Base-by-base conservation (phyloP, 53 echinoderm and acorn worm genomes). In the Stichopus horrens region DNA sequence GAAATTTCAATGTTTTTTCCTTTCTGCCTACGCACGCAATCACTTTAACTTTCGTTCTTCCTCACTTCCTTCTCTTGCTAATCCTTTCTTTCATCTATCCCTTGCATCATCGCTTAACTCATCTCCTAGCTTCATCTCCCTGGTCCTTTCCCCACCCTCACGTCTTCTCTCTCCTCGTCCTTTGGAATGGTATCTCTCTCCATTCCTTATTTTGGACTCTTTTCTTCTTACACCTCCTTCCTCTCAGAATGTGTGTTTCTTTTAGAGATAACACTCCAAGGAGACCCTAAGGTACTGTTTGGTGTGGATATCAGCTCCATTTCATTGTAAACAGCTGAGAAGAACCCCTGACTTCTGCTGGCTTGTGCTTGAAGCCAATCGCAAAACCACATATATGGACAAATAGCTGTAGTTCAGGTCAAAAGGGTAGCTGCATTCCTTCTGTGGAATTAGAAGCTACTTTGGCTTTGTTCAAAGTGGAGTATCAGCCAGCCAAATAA, bases 381-480 rank as follows among this genome's bases (percentile, higher is more conserved):
- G 58, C 7, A 81, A 81, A 81, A 81, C 81, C 81, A 81, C 81
- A 81, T 71, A 71, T 81, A 81, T 81, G 81, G 81, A 58, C 81
- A 81, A 81, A 81, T 81, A 81, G 18, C 57, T 81, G 81, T 56
- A 19, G 57, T 81, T 58, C 7, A 57, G 81, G 81, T 81, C 81
- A 81, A 81, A 81, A 22, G 81, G 56, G 19, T 21, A 81, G 58
- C 37, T 37, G 37, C 81, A 81, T 81, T 81, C 81, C 81, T 16
- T 18, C 19, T 71, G 71, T n/a, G 18, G 14, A 20, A 71, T 71
- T 71, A 71, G 14, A 71, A n/a, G 63, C 63, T 71, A n/a, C 19
- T 71, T 18, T 71, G 14, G 18, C n/a, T n/a, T 63, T 71, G 71
- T n/a, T 20, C 18, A 71, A 71, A 71, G 71, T 71, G 18, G 71